These are phyloP conservation scores for Scaptomyza pallida DNA, from an alignment of 1,140 invertebrate species.

Conservation along the genomic window DNA sequence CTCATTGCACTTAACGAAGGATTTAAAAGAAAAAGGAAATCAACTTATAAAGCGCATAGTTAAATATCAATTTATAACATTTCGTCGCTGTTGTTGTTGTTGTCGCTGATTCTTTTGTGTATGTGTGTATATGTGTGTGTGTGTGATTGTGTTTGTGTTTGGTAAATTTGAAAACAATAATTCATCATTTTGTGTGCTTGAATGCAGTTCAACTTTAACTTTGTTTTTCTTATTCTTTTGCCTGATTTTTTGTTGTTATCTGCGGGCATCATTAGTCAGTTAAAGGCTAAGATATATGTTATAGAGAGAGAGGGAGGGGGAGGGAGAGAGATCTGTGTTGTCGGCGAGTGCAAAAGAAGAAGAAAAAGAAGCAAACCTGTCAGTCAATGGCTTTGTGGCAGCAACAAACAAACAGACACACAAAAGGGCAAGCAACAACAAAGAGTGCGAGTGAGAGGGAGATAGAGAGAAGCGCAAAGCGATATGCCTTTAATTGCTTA, in stretches of 20 bases:
- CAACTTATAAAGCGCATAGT: conserved; percentile 48
- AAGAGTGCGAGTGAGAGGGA: not conserved
- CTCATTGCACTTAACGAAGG: not conserved
- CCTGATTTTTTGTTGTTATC: no score
- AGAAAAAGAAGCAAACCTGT: conserved; percentile 50
- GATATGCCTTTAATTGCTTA: conserved; percentile 61
- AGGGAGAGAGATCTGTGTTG: not conserved
- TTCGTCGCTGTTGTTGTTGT: not conserved
- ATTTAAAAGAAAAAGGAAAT: conserved; percentile 16
- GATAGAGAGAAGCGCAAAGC: not conserved
- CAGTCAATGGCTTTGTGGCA: conserved; percentile 47
- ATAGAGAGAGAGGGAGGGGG: no score
- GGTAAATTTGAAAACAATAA: conserved; percentile 61
- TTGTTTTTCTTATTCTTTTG: conserved; percentile 34
- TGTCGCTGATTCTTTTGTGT: conserved; percentile 2
- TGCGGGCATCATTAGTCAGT: conserved; percentile 67
- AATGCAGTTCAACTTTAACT: not conserved
- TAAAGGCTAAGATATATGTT: conserved; percentile 18
- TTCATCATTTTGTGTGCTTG: conserved; percentile 59
- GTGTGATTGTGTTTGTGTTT: conserved; percentile 8
- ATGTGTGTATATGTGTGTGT: not conserved
- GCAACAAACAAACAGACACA: no score
- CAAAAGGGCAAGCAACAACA: not conserved
- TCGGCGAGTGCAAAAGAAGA: conserved; percentile 25
- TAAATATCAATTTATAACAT: conserved; percentile 72